These are phyloP conservation scores for Petrophora chlorosata DNA, from an alignment of 2,888 invertebrate genomes.

Conservation along the genomic window DNA sequence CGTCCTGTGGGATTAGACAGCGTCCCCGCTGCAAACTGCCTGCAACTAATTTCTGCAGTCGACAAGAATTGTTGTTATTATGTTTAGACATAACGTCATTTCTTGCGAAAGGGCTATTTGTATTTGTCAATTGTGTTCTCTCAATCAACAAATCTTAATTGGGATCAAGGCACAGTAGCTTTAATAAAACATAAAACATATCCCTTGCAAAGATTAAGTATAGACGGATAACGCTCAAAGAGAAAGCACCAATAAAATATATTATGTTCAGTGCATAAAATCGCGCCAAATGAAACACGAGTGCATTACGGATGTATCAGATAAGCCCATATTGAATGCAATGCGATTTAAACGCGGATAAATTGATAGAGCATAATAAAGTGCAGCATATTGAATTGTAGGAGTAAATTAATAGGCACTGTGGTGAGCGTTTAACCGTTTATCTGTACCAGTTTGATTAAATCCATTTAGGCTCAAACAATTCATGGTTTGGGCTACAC, in stretches of 20 bases:
- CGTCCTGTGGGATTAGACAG: conserved; percentile 27
- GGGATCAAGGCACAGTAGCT: too few relatives aligned
- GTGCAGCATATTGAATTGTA: conserved; percentile 35
- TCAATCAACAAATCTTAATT: too few relatives aligned
- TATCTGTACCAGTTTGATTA: conserved; percentile 21
- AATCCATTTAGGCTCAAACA: conserved; percentile 17
- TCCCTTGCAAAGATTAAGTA: not conserved
- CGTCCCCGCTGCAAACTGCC: not conserved
- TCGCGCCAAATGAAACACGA: conserved; percentile 16
- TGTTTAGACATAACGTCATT: too few relatives aligned
- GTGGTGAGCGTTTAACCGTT: conserved; percentile 25
- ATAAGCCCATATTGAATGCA: conserved; percentile 28
- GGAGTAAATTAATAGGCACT: conserved; percentile 35
- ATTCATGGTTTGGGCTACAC: too few relatives aligned
- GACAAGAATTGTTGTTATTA: too few relatives aligned
- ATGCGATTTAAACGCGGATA: conserved; percentile 30
- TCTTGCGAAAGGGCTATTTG: too few relatives aligned
- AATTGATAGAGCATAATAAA: conserved; percentile 41
- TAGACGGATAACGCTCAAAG: not conserved
- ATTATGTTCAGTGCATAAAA: conserved; percentile 11
- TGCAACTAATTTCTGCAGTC: not conserved
- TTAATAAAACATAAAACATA: too few relatives aligned
- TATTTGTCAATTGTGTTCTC: too few relatives aligned
- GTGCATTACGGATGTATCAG: conserved; percentile 20
- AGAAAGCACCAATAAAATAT: not conserved